Evolutionary conservation across 2,113 vertebrate species (phyloP).

Genomic region (human (Homo sapiens)): DNA sequence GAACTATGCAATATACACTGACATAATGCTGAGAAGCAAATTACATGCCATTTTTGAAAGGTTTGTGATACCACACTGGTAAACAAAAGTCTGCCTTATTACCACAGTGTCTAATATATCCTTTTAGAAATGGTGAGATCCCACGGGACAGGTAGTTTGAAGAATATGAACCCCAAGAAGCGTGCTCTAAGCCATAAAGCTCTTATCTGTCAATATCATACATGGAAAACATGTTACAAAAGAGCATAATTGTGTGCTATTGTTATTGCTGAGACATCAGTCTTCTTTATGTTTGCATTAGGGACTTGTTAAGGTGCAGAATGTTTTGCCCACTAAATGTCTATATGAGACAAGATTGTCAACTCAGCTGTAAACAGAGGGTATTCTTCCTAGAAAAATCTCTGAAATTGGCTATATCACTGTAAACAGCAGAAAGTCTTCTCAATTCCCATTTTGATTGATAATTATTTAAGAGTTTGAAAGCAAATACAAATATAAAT

Average conservation of each 20-base stretch:
- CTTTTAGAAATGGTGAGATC: conserved; percentile 45
- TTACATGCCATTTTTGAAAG: conserved; percentile 37
- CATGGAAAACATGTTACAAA: conserved; percentile 58
- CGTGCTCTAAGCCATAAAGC: conserved; percentile 55
- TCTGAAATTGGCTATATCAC: conserved; percentile 54
- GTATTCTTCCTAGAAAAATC: conserved; percentile 48
- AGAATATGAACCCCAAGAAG: conserved; percentile 52
- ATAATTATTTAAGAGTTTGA: conserved; percentile 42
- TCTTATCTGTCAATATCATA: conserved; percentile 69
- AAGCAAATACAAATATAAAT: neutral
- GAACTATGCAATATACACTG: neutral
- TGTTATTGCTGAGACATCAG: conserved; percentile 66
- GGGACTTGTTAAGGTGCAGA: conserved; percentile 63
- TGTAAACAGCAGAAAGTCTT: neutral
- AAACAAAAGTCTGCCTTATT: conserved; percentile 63
- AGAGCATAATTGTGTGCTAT: neutral
- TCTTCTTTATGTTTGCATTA: conserved; percentile 73
- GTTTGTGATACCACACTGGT: neutral
- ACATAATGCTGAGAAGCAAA: conserved; percentile 24
- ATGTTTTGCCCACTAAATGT: conserved; percentile 68
- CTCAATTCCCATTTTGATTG: neutral
- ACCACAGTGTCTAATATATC: conserved; percentile 21
- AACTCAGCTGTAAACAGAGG: conserved; percentile 71
- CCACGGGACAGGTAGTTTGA: conserved; percentile 53
- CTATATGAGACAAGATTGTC: conserved; percentile 57